Conservation (phyloP, 2,797 vertebrate species). For the Salmo trutta region DNA sequence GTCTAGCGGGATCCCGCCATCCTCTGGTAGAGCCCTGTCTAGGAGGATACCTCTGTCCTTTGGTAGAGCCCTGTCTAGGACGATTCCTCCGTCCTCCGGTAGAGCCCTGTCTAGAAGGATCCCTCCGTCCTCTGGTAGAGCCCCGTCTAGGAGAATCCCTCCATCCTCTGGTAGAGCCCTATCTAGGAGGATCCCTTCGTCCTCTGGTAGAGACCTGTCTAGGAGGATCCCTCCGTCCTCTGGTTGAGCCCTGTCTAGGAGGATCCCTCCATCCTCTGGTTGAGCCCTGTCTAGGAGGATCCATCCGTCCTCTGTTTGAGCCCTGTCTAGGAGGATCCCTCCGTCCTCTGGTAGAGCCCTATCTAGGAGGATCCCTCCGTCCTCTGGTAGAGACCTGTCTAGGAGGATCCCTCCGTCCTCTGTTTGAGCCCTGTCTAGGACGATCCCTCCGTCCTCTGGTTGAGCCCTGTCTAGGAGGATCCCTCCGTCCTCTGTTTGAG, state of each 20-base stretch:
- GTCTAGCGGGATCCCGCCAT: no score
- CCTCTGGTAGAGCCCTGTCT: no score
- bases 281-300: no score
- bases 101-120: conserved; percentile 8
- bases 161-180: neutral
- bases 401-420: conserved; percentile 9
- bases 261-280: no score
- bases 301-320: no score
- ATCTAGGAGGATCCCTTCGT: conserved; percentile 3
- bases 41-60: no score
- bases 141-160: neutral
- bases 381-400: conserved; percentile 26
- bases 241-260: no score
- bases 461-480: conserved; percentile 16
- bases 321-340: neutral
- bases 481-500: conserved; percentile 16
- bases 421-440: no score
- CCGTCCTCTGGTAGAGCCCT: neutral
- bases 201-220: conserved; percentile 20
- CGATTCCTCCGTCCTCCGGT: no score
- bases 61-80: no score
- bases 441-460: no score
- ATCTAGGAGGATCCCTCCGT: neutral
- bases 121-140: conserved; percentile 18
- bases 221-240: no score